Conservation (phyloP, 2,888 invertebrate species). For the Vannuccia rotundouncinata region DNA sequence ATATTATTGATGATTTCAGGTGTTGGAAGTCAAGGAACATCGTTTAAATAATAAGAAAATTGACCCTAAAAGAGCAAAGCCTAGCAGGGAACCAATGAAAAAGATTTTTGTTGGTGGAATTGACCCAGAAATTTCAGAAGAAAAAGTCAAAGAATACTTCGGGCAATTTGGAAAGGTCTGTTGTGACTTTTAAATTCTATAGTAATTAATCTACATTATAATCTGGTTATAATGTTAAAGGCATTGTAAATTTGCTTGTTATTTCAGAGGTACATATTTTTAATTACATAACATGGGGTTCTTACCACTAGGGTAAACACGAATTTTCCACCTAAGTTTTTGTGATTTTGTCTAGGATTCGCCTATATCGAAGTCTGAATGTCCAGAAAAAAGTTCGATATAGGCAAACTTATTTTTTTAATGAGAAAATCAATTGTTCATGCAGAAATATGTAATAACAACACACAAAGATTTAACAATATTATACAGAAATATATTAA, state of each 20-base stretch:
- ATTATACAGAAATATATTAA: background rate
- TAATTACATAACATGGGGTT: too few species aligned
- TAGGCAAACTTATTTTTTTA: background rate
- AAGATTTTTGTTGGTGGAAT: constrained; percentile 94
- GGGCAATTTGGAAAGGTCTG: constrained; percentile 82
- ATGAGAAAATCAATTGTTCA: background rate
- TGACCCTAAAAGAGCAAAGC: constrained; percentile 90
- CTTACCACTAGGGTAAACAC: too few species aligned
- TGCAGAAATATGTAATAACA: background rate
- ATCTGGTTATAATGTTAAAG: too few species aligned
- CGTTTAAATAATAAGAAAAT: constrained; percentile 88
- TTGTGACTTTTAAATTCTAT: background rate
- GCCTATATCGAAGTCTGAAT: background rate
- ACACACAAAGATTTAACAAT: background rate
- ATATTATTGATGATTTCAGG: too few species aligned
- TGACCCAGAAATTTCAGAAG: constrained; percentile 81
- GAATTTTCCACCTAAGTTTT: too few species aligned
- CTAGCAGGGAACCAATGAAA: constrained; percentile 65
- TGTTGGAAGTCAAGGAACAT: constrained; percentile 59
- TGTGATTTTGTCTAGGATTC: too few species aligned
- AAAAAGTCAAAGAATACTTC: constrained; percentile 86
- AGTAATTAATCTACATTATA: background rate
- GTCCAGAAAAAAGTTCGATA: background rate
- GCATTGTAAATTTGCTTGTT: constrained; percentile 10
- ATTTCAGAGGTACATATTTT: too few species aligned